A percentile compares a stretch with the other conserved stretches of the same genome.
Conservation (phyloP, 1,140 invertebrate species). For the Eupeodes corollae region DNA sequence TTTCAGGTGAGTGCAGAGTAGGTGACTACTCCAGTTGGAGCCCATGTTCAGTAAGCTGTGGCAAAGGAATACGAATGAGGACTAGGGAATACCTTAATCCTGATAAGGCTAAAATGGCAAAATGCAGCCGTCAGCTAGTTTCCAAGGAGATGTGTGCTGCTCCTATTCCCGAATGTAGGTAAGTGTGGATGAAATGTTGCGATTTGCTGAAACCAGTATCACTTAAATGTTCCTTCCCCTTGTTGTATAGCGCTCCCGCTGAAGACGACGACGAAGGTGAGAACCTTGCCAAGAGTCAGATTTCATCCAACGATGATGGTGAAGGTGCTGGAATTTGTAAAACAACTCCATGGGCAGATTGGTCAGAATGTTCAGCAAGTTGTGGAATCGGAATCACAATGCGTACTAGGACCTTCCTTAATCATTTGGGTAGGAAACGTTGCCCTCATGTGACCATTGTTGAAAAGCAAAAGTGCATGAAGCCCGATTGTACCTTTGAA, state of each 20-base stretch:
- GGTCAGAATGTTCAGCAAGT: constrained; percentile 71
- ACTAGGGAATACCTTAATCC: constrained; percentile 62
- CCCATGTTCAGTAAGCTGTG: constrained; percentile 72
- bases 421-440: constrained; percentile 63
- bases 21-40: constrained; percentile 65
- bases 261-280: constrained; percentile 35
- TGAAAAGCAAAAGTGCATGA: constrained; percentile 67
- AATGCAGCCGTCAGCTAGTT: constrained; percentile 69
- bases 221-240: background rate
- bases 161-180: constrained; percentile 56
- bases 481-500: constrained; percentile 45
- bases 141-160: constrained; percentile 82
- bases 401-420: constrained; percentile 57
- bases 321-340: constrained; percentile 49
- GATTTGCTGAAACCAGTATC: background rate
- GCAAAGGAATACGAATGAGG: constrained; percentile 77
- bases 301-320: constrained; percentile 25
- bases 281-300: constrained; percentile 27
- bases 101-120: constrained; percentile 61
- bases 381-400: constrained; percentile 71
- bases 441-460: constrained; percentile 57
- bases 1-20: constrained; percentile 65
- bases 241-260: background rate
- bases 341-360: constrained; percentile 61
- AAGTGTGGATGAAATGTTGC: constrained; percentile 23